A percentile compares a stretch with the other conserved stretches of the same genome.
Conservation (phyloP, 2,797 vertebrate genomes). For the Myotis myotis region DNA sequence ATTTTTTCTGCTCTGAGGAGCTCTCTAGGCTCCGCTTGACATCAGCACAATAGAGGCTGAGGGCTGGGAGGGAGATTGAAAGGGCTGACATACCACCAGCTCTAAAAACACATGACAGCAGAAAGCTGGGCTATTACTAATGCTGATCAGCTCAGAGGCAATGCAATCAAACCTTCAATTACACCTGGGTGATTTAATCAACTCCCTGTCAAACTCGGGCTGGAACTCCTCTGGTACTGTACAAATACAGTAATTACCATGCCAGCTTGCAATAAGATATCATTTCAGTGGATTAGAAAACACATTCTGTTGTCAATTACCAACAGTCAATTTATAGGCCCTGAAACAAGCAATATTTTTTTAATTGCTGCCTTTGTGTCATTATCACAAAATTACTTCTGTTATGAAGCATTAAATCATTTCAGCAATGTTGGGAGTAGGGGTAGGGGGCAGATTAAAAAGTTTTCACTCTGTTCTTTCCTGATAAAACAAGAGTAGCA, state of each 20-base stretch:
- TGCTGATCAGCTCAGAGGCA: constrained; percentile 71
- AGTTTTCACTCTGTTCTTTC: constrained; percentile 74
- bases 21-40: constrained; percentile 19
- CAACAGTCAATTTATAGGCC: constrained; percentile 59
- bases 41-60: not conserved
- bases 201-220: constrained; percentile 67
- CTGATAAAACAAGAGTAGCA: constrained; percentile 62
- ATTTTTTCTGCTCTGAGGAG: constrained; percentile 37
- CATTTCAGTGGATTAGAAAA: constrained; percentile 75
- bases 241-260: constrained; percentile 75
- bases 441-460: constrained; percentile 64
- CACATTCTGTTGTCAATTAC: constrained; percentile 75
- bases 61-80: not conserved
- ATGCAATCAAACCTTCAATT: constrained; percentile 80
- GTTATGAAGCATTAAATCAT: constrained; percentile 78
- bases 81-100: not conserved
- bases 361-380: constrained; percentile 70
- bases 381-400: constrained; percentile 78
- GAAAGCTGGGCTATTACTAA: constrained; percentile 33
- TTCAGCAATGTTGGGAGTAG: constrained; percentile 64
- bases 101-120: constrained; percentile 49
- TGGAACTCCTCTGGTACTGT: constrained; percentile 67
- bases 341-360: constrained; percentile 56
- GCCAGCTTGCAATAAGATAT: constrained; percentile 73
- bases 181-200: constrained; percentile 81